These are phyloP conservation scores for Euproctis similis DNA, from an alignment of 2,888 invertebrate species.

Conservation along the genomic window DNA sequence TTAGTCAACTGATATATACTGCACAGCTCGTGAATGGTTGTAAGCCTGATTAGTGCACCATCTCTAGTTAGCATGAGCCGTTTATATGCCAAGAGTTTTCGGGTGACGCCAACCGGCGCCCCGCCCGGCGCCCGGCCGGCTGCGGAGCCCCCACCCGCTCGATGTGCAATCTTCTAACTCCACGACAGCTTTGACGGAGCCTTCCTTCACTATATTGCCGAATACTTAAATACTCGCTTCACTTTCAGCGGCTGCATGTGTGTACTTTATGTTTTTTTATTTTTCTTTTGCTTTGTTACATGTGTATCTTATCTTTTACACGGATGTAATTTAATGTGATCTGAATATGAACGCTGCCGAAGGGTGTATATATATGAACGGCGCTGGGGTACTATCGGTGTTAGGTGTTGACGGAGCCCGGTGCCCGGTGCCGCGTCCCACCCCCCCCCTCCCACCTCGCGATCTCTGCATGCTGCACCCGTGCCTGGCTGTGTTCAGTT, in stretches of 20 bases:
- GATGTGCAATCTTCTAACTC: constrained; percentile 39
- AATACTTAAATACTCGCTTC: constrained; percentile 48
- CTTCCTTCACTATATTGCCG: constrained; percentile 46
- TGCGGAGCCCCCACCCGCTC: constrained; percentile 35
- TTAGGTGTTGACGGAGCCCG: constrained; percentile 34
- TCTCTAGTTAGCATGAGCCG: constrained; percentile 56
- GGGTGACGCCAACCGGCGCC: constrained; percentile 35
- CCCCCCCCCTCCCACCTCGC: constrained; percentile 66
- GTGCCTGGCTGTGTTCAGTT: constrained; percentile 76
- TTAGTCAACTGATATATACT: constrained; percentile 54
- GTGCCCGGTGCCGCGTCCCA: constrained; percentile 55
- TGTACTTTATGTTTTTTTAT: too few species aligned
- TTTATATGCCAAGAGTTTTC: constrained; percentile 26
- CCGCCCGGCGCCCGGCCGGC: constrained; percentile 25
- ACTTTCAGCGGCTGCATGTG: constrained; percentile 63
- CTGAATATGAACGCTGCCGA: too few species aligned
- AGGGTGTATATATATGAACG: constrained; percentile 36
- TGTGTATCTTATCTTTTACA: too few species aligned
- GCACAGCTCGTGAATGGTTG: constrained; percentile 73
- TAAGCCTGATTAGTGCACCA: constrained; percentile 70
- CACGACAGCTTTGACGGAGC: constrained; percentile 43
- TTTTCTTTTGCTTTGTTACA: constrained; percentile 75
- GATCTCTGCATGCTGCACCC: constrained; percentile 67
- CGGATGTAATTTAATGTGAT: too few species aligned
- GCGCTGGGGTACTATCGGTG: too few species aligned